These are phyloP conservation scores for Trichomalopsis sarcophagae DNA, from an alignment of 1,140 invertebrate genomes.

Conservation along the genomic window DNA sequence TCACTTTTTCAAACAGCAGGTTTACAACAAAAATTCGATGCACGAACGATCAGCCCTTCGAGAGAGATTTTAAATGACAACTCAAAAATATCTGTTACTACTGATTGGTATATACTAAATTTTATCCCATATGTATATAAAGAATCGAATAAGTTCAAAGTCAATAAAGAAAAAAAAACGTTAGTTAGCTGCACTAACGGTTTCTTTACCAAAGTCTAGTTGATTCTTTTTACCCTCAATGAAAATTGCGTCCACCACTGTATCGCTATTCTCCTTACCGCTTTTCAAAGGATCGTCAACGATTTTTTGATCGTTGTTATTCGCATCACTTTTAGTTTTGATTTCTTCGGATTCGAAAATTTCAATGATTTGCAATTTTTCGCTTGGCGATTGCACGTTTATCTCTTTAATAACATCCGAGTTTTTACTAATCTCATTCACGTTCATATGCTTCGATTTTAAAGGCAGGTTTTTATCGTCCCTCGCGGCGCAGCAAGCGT, in stretches of 20 bases:
- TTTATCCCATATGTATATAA: slow-evolving; percentile 8
- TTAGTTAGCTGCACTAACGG: slow-evolving; percentile 14
- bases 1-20: background rate
- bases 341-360: slow-evolving; percentile 14
- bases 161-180: slow-evolving; percentile 16
- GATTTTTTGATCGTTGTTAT: slow-evolving; percentile 56
- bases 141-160: slow-evolving; percentile 16
- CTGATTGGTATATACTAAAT: background rate
- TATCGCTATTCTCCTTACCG: slow-evolving; percentile 37
- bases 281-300: slow-evolving; percentile 48
- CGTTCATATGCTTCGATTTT: slow-evolving; percentile 58
- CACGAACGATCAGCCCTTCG: background rate
- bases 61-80: background rate
- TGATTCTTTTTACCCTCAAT: slow-evolving; percentile 5
- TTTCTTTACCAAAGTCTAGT: background rate
- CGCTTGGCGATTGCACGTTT: background rate
- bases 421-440: background rate
- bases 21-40: slow-evolving; percentile 13
- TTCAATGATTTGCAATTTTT: slow-evolving; percentile 24
- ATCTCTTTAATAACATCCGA: background rate
- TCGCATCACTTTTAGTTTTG: slow-evolving; percentile 50
- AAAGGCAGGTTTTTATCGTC: slow-evolving; percentile 50
- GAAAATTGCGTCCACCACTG: background rate
- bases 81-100: slow-evolving; percentile 1
- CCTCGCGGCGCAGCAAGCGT: slow-evolving; percentile 6